Percentiles rank a stretch among this genome's conserved stretches.
These are phyloP conservation scores for Hippoglossus hippoglossus DNA, from an alignment of 2,797 vertebrate species.

Conservation along the genomic window DNA sequence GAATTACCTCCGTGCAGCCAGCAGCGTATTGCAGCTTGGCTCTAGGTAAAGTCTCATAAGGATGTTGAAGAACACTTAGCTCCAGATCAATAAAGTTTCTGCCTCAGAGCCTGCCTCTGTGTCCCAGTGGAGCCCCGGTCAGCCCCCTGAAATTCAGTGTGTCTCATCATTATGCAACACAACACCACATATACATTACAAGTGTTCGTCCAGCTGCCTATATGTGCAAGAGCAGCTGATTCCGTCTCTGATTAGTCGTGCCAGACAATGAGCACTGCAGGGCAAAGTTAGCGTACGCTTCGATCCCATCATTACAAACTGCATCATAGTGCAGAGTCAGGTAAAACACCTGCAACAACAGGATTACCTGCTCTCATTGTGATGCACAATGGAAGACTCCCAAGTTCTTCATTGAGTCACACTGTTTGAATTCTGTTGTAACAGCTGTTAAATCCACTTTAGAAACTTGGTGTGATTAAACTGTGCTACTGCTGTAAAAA, in stretches of 20 bases:
- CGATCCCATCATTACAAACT: constrained; percentile 37
- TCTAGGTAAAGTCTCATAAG: constrained; percentile 60
- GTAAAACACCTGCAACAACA: constrained; percentile 47
- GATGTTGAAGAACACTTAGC: constrained; percentile 73
- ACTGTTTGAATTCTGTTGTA: constrained; percentile 27
- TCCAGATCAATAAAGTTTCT: constrained; percentile 73
- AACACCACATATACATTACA: constrained; percentile 53
- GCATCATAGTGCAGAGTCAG: constrained; percentile 42
- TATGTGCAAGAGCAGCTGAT: not conserved
- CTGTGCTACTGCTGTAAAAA: constrained; percentile 12
- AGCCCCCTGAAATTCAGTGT: constrained; percentile 53
- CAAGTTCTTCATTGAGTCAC: constrained; percentile 26
- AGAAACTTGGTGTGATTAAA: constrained; percentile 4
- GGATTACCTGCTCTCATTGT: constrained; percentile 33
- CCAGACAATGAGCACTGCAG: too few relatives aligned
- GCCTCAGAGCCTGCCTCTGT: constrained; percentile 46
- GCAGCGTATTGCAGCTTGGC: constrained; percentile 35
- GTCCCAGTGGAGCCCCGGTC: constrained; percentile 58
- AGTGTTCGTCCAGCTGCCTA: constrained; percentile 54
- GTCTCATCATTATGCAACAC: constrained; percentile 69
- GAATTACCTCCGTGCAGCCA: constrained; percentile 43
- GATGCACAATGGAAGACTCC: constrained; percentile 26
- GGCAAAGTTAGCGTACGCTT: constrained; percentile 27
- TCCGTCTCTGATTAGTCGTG: too few relatives aligned
- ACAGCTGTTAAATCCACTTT: constrained; percentile 11